Evolutionary conservation across 1,140 invertebrate genomes (phyloP), one percentile per base, ranked within the genome.

Genomic region (Periplaneta americana): DNA sequence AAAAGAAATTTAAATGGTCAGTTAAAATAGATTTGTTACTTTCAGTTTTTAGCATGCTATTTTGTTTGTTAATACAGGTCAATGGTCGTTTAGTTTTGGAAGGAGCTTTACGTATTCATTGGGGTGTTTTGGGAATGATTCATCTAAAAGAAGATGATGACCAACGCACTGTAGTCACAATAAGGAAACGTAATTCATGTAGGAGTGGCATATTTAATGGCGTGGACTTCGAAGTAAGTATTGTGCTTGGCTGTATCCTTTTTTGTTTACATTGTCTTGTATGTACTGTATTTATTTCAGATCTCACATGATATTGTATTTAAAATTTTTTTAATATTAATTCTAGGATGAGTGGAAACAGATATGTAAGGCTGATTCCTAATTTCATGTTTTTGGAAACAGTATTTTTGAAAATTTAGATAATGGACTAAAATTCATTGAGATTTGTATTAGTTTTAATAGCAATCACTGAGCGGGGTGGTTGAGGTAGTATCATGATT

Each of bases 101-200:
- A 89, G 95, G 95, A 28, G 93, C 94, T 5, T 87, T 97, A 82
- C 89, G 94, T 84, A 95, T 97, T 81, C 94, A 95, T 88, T 97
- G 96, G 96, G 96, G 95, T 74, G 93, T 97, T 1, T 91, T 93
- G 39, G 94, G 94, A 80, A 92, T 95, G 2, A 97, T 97, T 84
- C 95, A 96, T 87, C 88, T 97, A 10, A 95, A 96, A 88, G 95
- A 97, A 88, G 95, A 96, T 87, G 95, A 96, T 87, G 95, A 97
- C 88, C 94, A 96, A 83, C 88, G 94, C 75, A 94, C 93, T 4
- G 92, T 95, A 39, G 91, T 94, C 13, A 93, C 92, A 28, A 92
- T 94, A 22, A 88, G 93, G 74, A 93, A 94, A 84, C 88, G 93
- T 82, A 94, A 94, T 87, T 94, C 93, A 0, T 93, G 90, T 78